Conservation (phyloP, 2,888 invertebrate species). For the Drosophila robusta region DNA sequence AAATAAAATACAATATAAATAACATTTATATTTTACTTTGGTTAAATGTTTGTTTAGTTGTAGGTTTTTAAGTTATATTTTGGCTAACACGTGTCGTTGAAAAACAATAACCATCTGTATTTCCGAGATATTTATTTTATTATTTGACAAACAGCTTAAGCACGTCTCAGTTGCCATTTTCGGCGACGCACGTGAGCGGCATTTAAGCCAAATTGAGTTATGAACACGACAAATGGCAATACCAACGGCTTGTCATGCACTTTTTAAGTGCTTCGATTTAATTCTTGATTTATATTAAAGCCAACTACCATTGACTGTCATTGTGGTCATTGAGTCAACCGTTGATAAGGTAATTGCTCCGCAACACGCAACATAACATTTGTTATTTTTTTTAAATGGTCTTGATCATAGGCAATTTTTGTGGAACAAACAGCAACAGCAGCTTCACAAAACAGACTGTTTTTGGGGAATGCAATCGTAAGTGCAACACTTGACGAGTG, state of each 20-base stretch:
- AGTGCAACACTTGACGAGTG: conserved; percentile 18
- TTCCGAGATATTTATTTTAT: conserved; percentile 15
- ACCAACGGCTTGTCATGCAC: conserved; percentile 27
- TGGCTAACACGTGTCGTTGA: conserved; percentile 29
- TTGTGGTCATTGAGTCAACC: conserved; percentile 23
- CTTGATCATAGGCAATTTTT: conserved; percentile 15
- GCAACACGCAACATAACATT: conserved; percentile 53
- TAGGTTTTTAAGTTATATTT: background rate
- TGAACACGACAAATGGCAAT: conserved; percentile 45
- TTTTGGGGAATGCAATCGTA: conserved; percentile 29
- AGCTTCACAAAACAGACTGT: conserved; percentile 11
- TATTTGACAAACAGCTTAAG: conserved; percentile 30
- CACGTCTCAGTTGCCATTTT: conserved; percentile 53
- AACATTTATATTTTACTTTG: no score
- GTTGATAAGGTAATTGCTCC: conserved; percentile 61
- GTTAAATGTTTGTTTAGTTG: background rate
- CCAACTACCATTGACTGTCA: conserved; percentile 38
- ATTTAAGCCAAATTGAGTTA: conserved; percentile 49
- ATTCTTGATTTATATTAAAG: conserved; percentile 22
- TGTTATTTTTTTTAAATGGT: conserved; percentile 37
- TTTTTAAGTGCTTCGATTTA: conserved; percentile 42
- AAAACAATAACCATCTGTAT: conserved; percentile 13
- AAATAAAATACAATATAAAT: no score
- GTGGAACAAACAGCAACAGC: conserved; percentile 1
- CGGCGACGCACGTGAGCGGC: conserved; percentile 50